phyloP scores from a whole-genome alignment of 2,888 invertebrate genomes.

The Actias luna region DNA sequence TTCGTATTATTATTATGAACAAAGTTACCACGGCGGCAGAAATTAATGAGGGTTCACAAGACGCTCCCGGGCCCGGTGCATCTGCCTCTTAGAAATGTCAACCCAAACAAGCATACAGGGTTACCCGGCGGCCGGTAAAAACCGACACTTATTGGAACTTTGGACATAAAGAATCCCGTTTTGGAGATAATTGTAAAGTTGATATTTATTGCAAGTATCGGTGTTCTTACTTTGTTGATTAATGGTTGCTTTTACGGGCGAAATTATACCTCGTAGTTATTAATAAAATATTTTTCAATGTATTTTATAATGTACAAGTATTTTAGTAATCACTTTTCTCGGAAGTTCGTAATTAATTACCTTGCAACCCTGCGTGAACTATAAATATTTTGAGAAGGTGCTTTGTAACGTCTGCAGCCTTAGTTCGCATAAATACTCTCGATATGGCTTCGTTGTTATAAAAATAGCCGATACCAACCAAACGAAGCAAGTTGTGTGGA shows the following conservation, averaged over 20 bases:
- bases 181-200: background rate
- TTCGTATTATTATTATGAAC: conserved; percentile 35
- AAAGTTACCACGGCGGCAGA: conserved; percentile 49
- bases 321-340: background rate
- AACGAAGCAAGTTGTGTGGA: no score
- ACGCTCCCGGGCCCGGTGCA: conserved; percentile 20
- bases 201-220: background rate
- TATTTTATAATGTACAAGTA: background rate
- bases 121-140: conserved; percentile 6
- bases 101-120: conserved; percentile 11
- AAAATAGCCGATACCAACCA: conserved; percentile 54
- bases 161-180: background rate
- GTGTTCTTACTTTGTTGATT: background rate
- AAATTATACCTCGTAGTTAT: background rate
- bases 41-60: conserved; percentile 27
- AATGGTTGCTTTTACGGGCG: background rate
- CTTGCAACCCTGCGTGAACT: conserved; percentile 16
- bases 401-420: conserved; percentile 46
- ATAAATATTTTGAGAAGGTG: conserved; percentile 29
- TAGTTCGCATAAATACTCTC: conserved; percentile 43
- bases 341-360: background rate
- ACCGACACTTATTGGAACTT: conserved; percentile 10
- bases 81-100: conserved; percentile 32
- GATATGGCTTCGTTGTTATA: conserved; percentile 66
- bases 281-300: background rate